A percentile compares a stretch with the other conserved stretches of the same genome.
These are phyloP conservation scores for Parapristionchus giblindavisi DNA, from an alignment of 2,888 invertebrate species.

Conservation along the genomic window DNA sequence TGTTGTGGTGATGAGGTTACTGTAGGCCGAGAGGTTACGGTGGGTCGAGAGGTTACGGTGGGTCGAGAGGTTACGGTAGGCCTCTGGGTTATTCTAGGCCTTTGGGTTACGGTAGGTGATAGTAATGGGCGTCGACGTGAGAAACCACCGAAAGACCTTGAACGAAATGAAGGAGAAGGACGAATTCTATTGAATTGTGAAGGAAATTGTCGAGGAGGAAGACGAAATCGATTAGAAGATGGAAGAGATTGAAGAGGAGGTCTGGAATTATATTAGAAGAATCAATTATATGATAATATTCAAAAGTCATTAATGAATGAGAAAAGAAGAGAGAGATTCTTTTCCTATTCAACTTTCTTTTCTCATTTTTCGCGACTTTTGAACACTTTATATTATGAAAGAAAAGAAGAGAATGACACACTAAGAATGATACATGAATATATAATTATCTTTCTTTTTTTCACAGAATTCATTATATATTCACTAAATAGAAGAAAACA, in stretches of 20 bases:
- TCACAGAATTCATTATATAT: neutral
- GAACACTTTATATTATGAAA: neutral
- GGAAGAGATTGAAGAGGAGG: conserved; percentile 1
- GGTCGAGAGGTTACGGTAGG: neutral
- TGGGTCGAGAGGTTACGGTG: conserved; percentile 6
- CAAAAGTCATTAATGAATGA: conserved; percentile 1
- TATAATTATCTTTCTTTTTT: neutral
- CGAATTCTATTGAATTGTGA: neutral
- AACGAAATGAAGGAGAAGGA: conserved; percentile 11
- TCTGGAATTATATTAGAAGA: conserved; percentile 31
- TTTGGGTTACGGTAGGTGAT: conserved; percentile 24
- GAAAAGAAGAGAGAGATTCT: neutral
- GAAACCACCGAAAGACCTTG: conserved; percentile 27
- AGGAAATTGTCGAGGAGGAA: neutral
- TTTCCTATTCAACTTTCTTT: too few relatives aligned
- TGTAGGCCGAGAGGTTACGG: too few relatives aligned
- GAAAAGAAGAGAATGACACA: neutral
- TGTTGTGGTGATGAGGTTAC: too few relatives aligned
- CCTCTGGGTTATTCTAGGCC: conserved; percentile 15
- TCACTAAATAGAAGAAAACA: neutral
- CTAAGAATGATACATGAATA: neutral
- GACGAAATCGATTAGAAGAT: conserved; percentile 1
- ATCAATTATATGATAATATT: neutral
- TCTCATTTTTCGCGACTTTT: too few relatives aligned
- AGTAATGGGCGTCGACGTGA: conserved; percentile 11